Conservation (phyloP, 2,797 vertebrate species). For the Synanceia verrucosa region DNA sequence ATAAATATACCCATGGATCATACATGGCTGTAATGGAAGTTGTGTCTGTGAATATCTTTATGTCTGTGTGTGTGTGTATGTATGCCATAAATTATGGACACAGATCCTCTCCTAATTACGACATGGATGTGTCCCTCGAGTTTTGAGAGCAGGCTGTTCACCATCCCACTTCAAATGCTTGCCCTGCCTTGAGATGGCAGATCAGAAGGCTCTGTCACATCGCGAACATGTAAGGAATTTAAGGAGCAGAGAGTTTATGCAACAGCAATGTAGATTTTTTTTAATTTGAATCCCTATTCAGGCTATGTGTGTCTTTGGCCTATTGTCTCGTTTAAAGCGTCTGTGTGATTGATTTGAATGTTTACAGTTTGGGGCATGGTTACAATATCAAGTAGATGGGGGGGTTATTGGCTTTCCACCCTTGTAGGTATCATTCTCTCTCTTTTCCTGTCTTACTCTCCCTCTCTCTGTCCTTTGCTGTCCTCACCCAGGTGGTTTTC, state of each 20-base stretch:
- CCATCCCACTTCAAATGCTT: constrained; percentile 56
- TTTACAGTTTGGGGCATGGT: constrained; percentile 2
- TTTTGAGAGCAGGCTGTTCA: constrained; percentile 54
- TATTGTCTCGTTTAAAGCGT: not conserved
- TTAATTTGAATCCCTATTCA: constrained; percentile 5
- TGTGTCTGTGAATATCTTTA: constrained; percentile 10
- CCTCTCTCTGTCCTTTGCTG: constrained; percentile 1
- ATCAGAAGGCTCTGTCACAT: constrained; percentile 52
- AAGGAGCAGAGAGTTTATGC: constrained; percentile 27
- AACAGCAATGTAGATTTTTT: constrained; percentile 18
- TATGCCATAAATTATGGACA: constrained; percentile 48
- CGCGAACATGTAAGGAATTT: constrained; percentile 42
- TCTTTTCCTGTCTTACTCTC: not conserved
- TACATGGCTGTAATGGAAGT: constrained; percentile 36
- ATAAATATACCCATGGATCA: not conserved
- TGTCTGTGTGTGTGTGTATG: constrained; percentile 30
- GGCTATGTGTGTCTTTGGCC: not conserved
- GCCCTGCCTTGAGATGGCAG: constrained; percentile 42
- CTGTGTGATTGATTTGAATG: not conserved
- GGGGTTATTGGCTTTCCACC: constrained; percentile 32
- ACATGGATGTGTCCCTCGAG: constrained; percentile 53
- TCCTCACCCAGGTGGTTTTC: constrained; percentile 4
- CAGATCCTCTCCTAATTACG: constrained; percentile 55
- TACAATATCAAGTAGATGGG: not conserved
- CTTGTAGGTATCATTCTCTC: constrained; percentile 32